Percentiles rank a stretch among this genome's conserved stretches.
These are phyloP conservation scores for Athrips mouffetella DNA, from an alignment of 2,888 invertebrate genomes.

Conservation along the genomic window DNA sequence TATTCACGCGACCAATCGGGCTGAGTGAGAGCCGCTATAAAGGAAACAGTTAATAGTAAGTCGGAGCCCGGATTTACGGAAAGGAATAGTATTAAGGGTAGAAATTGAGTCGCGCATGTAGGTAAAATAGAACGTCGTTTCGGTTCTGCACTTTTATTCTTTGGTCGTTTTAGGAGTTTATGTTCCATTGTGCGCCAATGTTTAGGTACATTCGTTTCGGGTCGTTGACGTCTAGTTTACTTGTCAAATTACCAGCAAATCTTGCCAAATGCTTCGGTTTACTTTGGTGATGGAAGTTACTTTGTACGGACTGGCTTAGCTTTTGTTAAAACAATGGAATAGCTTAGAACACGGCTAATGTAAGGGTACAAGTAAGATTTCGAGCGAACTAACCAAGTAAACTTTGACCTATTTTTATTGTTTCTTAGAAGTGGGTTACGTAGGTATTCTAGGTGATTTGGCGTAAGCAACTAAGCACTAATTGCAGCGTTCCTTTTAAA, in stretches of 20 bases:
- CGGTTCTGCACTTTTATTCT: slow-evolving; percentile 42
- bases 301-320: too few relatives aligned
- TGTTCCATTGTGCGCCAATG: slow-evolving; percentile 44
- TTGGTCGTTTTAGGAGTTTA: slow-evolving; percentile 46
- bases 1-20: slow-evolving; percentile 60
- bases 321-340: too few relatives aligned
- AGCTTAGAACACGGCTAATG: too few relatives aligned
- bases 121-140: slow-evolving; percentile 39
- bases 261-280: not conserved
- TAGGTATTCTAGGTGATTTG: too few relatives aligned
- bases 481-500: too few relatives aligned
- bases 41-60: slow-evolving; percentile 53
- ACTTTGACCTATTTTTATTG: too few relatives aligned
- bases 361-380: too few relatives aligned
- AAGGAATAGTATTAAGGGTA: slow-evolving; percentile 34
- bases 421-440: too few relatives aligned
- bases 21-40: slow-evolving; percentile 65
- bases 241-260: slow-evolving; percentile 5
- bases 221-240: slow-evolving; percentile 31
- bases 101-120: slow-evolving; percentile 29
- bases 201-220: slow-evolving; percentile 35
- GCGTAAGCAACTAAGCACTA: too few relatives aligned
- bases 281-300: not conserved
- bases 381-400: too few relatives aligned
- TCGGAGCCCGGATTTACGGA: slow-evolving; percentile 43